Evolutionary conservation across 2,113 vertebrate species (phyloP), one percentile per base, ranked within the genome.

Genomic region (Poeciliopsis turrubarensis): DNA sequence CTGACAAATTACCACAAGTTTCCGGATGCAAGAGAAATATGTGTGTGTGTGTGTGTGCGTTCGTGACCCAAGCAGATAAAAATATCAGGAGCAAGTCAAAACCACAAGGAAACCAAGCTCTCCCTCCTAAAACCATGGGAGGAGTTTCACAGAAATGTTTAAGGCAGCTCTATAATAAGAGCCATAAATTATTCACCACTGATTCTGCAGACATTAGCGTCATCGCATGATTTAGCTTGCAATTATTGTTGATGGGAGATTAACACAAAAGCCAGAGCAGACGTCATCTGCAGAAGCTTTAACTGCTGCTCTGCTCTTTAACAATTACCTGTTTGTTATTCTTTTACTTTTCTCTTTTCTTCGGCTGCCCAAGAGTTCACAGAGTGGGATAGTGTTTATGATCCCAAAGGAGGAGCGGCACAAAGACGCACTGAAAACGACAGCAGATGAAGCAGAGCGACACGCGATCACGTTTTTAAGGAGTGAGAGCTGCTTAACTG

Each of bases 1-100:
- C 87, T 87, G 85, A 85, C 79, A 32, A 71, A 86, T 67, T 11
- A 80, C 80, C 79, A 67, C 83, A 81, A 75, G 85, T 76, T 87
- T 87, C 83, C 83, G 70, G 77, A 86, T 72, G 26, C 76, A 65
- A 79, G 78, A 73, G 41, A 79, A 65, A 26, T 47, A 34, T 44
- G 54, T 15, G 30, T 51, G 51, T 12, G 14, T 44, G 54, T 15
- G 30, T 51, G 51, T 12, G 14, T 68, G 47, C 22, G 34, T 17
- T 25, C 30, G 27, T 68, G 44, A 31, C 26, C 10, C 44, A 51
- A 82, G 65, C 74, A 89, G 67, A 83, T 68, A 73, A 80, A 80
- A 89, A 86, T 75, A 89, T 71, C 1, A 72, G 2, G 75, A 73
- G 68, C 70, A 9, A 75, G 60, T 6, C 1, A 75, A 78, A 82